These are phyloP conservation scores for Tauraco erythrolophus DNA, from an alignment of 2,113 vertebrate species.

Conservation along the genomic window DNA sequence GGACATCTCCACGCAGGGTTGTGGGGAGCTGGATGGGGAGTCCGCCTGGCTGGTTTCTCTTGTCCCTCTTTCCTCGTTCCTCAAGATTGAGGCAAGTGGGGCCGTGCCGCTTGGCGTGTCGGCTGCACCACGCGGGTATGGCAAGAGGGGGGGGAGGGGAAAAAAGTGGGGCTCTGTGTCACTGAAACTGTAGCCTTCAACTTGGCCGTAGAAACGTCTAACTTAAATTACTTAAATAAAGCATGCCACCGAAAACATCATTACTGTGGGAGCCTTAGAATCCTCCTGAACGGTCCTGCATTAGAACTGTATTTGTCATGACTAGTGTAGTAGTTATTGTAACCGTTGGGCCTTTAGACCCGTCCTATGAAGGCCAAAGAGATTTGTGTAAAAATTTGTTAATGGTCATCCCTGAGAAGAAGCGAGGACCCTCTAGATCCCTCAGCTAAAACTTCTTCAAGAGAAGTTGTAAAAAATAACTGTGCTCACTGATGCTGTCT, in stretches of 20 bases:
- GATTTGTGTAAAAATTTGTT: not conserved
- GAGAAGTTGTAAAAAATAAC: not conserved
- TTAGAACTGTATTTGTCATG: not conserved
- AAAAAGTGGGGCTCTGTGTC: accelerated
- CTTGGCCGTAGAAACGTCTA: accelerated
- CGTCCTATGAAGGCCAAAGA: accelerated
- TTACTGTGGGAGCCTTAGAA: not conserved
- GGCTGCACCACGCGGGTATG: not conserved
- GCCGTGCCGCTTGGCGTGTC: accelerated
- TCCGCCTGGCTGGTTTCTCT: not conserved
- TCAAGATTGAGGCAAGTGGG: not conserved
- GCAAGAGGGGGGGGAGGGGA: not conserved
- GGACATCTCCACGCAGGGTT: accelerated
- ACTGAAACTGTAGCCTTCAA: not conserved
- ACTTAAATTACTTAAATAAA: not conserved
- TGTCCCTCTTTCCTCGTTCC: not conserved
- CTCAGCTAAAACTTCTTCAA: not conserved
- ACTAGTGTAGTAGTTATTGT: accelerated
- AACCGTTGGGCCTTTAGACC: not conserved
- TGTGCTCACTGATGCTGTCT: not conserved
- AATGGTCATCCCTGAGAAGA: not conserved
- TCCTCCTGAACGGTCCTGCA: not conserved
- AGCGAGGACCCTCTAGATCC: not conserved
- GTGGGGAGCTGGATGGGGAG: not conserved
- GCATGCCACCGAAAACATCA: not conserved